Base-by-base conservation (phyloP, 2,888 invertebrate species). In the Dysmachus trigonus region DNA sequence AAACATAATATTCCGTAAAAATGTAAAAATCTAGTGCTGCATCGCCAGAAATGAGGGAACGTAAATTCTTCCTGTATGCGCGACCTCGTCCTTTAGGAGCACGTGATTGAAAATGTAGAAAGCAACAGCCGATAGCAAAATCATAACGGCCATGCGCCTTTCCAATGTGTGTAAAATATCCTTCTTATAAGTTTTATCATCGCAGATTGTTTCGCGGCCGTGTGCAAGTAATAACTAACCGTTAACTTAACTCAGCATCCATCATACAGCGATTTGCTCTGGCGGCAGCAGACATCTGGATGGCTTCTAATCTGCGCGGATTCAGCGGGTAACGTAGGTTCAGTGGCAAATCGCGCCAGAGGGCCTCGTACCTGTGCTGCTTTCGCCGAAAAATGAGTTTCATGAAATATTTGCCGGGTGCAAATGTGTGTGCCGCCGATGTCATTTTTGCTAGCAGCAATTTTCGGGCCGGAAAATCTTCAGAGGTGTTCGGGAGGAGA, bases 211-310 rank as follows among this genome's bases (percentile, higher is more conserved):
- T n/a, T 79, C 79, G 47, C 82, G 62, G 15, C 71, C 82, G 82
- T 82, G 71, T 35, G 53, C 79, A 79, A 79, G 51, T 47, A 79
- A 82, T 62, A 71, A 82, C 82, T 82, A 71, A 82, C 31, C 51
- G 38, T 53, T 38, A 35, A 8, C 22, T 27, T 18, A 73, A 89
- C 89, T 89, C 87, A 88, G 89, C 90, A 89, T 89, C 88, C 88
- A 88, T 89, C 89, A 89, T 89, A 88, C 88, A 89, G 27, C 89
- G 89, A 88, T 87, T 88, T 33, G 33, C 83, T 22, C 30, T 22
- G 33, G 38, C 27, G 15, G 47, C 1, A n/a, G 47, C 30, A 30
- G n/a, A 15, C 1, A 6, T 18, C 33, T 31, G 31, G 8, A 33
- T 82, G 47, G 47, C 1, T 6, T 47, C 35, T 62, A 33, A 33